Evolutionary conservation across 30 jellyfish, hydroid and myxozoan species (phyloP).

Genomic region (Aurelia aurita complex sp. Pacific): DNA sequence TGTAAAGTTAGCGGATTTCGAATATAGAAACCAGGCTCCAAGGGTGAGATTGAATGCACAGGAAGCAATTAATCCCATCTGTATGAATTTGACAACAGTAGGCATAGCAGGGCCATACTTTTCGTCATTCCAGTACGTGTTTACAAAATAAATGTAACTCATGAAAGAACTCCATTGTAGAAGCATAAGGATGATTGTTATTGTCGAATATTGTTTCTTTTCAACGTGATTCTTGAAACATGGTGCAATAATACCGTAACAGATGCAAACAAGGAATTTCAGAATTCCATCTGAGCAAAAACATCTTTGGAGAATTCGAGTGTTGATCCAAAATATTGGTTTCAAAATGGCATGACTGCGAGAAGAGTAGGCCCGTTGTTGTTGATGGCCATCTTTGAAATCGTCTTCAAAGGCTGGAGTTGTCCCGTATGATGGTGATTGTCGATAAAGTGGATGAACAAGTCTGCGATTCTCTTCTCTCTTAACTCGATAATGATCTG

Average conservation of each 20-base stretch:
- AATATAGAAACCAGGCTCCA: constrained; percentile 6
- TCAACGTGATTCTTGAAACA: neutral
- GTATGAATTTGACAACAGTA: neutral
- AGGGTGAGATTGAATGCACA: constrained; percentile 2
- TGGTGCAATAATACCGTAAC: neutral
- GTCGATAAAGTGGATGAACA: too few species aligned
- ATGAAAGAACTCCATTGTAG: constrained; percentile 14
- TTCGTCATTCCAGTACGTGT: neutral
- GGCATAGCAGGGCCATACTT: neutral
- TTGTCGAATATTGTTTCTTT: neutral
- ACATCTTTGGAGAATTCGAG: neutral
- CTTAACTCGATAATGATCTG: too few species aligned
- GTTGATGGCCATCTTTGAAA: neutral
- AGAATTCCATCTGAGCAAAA: constrained; percentile 4
- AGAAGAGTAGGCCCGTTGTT: neutral
- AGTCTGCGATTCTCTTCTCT: too few species aligned
- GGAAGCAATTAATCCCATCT: constrained; percentile 17
- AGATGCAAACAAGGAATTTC: neutral
- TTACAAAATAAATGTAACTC: neutral
- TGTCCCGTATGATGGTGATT: too few species aligned
- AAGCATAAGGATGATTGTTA: neutral
- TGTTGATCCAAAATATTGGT: neutral
- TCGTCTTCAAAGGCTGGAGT: too few species aligned
- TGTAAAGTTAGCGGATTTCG: neutral
- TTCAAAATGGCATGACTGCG: neutral